These are phyloP conservation scores for Madoqua kirkii DNA, from an alignment of 2,113 vertebrate species.

Conservation along the genomic window DNA sequence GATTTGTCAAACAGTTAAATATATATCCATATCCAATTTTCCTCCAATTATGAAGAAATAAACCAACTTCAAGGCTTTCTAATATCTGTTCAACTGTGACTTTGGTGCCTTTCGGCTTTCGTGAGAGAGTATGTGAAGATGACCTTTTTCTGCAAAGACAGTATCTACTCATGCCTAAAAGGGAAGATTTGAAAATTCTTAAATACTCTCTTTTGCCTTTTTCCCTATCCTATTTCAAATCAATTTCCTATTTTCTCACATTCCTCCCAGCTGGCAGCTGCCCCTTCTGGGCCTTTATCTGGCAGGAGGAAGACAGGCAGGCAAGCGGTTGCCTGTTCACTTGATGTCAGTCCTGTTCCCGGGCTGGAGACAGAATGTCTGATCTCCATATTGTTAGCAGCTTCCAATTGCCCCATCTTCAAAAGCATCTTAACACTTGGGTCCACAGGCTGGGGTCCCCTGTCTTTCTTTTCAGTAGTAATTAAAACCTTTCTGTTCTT, in stretches of 20 bases:
- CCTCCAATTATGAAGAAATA: slow-evolving; percentile 19
- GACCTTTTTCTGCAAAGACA: not conserved
- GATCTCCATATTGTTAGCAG: slow-evolving; percentile 72
- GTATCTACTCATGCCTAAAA: not conserved
- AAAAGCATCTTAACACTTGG: slow-evolving; percentile 64
- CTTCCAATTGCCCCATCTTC: slow-evolving; percentile 67
- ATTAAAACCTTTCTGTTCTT: slow-evolving; percentile 17
- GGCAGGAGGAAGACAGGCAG: slow-evolving; percentile 38
- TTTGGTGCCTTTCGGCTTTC: not conserved
- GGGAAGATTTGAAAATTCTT: slow-evolving; percentile 36
- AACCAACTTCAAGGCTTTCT: not conserved
- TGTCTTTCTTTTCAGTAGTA: slow-evolving; percentile 43
- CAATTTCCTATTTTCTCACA: slow-evolving; percentile 60
- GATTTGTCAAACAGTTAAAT: not conserved
- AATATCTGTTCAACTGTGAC: not conserved
- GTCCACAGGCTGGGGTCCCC: slow-evolving; percentile 39
- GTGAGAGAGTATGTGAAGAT: not conserved
- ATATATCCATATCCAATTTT: not conserved
- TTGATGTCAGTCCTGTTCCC: slow-evolving; percentile 44
- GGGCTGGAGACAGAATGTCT: slow-evolving; percentile 72
- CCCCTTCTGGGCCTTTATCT: slow-evolving; percentile 64
- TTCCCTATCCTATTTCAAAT: slow-evolving; percentile 49
- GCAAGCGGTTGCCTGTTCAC: slow-evolving; percentile 62
- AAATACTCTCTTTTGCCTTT: slow-evolving; percentile 25
- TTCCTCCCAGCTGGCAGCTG: slow-evolving; percentile 69